Evolutionary conservation across 2,888 invertebrate species (phyloP).

Genomic region (Cetonia aurata): DNA sequence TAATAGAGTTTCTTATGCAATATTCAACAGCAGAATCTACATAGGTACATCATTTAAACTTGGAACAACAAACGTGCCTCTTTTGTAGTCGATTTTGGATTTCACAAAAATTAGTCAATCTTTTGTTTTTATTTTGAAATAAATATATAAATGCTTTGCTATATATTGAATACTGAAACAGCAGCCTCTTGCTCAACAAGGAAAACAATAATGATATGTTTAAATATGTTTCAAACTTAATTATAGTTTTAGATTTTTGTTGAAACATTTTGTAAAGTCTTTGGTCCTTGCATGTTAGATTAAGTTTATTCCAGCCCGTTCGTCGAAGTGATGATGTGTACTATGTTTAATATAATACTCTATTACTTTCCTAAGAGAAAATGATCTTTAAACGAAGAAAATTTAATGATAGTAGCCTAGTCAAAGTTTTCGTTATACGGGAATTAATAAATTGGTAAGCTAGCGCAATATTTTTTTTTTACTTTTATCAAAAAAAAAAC

Average conservation of each 20-base stretch:
- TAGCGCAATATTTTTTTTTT: conserved; percentile 17
- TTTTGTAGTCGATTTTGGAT: no score
- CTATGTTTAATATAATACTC: conserved; percentile 23
- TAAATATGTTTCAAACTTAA: not conserved
- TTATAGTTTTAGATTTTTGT: conserved; percentile 37
- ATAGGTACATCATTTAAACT: no score
- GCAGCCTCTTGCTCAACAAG: not conserved
- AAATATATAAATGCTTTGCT: no score
- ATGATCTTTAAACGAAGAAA: conserved; percentile 12
- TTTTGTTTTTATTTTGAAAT: no score
- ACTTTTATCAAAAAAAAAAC: conserved; percentile 14
- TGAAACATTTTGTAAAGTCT: conserved; percentile 51
- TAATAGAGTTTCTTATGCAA: no score
- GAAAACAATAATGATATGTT: conserved; percentile 2
- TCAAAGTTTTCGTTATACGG: conserved; percentile 27
- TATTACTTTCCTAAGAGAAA: conserved; percentile 15
- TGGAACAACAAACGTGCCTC: no score
- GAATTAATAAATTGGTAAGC: conserved; percentile 34
- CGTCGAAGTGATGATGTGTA: conserved; percentile 44
- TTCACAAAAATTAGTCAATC: no score
- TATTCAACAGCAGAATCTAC: no score
- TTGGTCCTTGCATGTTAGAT: conserved; percentile 57
- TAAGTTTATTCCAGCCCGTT: conserved; percentile 48
- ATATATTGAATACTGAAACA: conserved; percentile 29
- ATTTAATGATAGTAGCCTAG: conserved; percentile 22